A percentile compares a stretch with the other conserved stretches of the same genome.
Evolutionary conservation across 2,888 invertebrate genomes (phyloP).

Genomic region (Gryllus longicercus): DNA sequence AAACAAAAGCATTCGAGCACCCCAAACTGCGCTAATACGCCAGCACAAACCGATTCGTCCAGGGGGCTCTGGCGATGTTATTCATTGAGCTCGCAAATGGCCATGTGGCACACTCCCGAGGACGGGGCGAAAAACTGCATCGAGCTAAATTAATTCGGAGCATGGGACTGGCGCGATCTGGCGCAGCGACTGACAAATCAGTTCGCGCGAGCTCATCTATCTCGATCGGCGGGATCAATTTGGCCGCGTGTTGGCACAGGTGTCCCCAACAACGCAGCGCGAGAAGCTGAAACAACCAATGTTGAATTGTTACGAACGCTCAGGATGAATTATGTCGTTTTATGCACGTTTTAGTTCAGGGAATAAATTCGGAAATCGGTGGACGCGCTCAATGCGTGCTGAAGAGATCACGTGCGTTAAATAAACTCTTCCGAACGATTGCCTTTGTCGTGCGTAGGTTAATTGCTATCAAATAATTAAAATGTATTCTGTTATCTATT

Average conservation of each 20-base stretch:
- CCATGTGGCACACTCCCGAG: not conserved
- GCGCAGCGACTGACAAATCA: not conserved
- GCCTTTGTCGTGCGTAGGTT: no score
- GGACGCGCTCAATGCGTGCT: no score
- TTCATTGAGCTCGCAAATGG: not conserved
- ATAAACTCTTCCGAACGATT: no score
- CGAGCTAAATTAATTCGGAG: not conserved
- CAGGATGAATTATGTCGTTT: no score
- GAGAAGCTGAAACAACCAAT: not conserved
- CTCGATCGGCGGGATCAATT: not conserved
- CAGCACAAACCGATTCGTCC: no score
- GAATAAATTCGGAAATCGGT: no score
- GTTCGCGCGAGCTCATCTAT: not conserved
- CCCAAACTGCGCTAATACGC: not conserved
- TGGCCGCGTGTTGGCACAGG: not conserved
- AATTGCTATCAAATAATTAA: no score
- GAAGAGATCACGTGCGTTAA: no score
- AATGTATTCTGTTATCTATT: no score
- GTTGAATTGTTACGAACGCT: not conserved
- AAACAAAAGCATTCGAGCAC: not conserved
- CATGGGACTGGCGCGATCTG: not conserved
- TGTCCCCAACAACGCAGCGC: not conserved
- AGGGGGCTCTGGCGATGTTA: not conserved
- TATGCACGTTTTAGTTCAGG: no score
- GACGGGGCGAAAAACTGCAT: not conserved